Evolutionary conservation across 1,140 invertebrate species (phyloP), one percentile per base, ranked within the genome.

Genomic region (Drosophila neocordata): DNA sequence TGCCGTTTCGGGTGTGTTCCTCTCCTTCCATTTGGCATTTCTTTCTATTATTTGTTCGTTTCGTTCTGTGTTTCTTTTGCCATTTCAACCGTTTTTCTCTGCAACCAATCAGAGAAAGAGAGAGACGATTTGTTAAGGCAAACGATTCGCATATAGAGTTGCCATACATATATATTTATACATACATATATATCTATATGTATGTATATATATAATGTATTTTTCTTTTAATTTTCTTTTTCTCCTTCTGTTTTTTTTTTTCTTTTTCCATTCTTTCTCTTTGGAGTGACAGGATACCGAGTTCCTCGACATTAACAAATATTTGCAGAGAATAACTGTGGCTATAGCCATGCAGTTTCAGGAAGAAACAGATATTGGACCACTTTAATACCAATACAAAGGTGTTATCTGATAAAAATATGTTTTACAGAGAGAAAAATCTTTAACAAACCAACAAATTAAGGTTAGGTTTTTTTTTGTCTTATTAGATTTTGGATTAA

Each of bases 21-120:
- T 48, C 15, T 20, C 18, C 41, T 48, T 13, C 41, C 15, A 48
- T 48, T 48, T 48, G 41, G 41, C 41, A 48, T 48, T 48, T 48
- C 41, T 48, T 48, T 48, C 41, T 48, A 48, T 48, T 48, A 48
- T 48, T 48, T 48, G 70, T 69, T 48, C 41, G 55, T 51, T 15
- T 58, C 22, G 41, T 57, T 73, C 71, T 73, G 70, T 51, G 71
- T 66, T 73, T 73, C 71, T 73, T 73, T 59, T 66, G 71, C 70
- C 55, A 73, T 73, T 73, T 35, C 65, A 57, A 66, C 15, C 41
- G 41, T 48, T 66, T 66, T 57, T 35, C 24, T 51, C 56, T 48
- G 61, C 70, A 73, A 73, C 71, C 71, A 73, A 73, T 73, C 71
- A 61, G 57, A 34, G 53, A 18, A 8, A 48, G 41, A 18, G 15